These are phyloP conservation scores for Callocephalon fimbriatum DNA, from an alignment of 2,113 vertebrate species.

Conservation along the genomic window DNA sequence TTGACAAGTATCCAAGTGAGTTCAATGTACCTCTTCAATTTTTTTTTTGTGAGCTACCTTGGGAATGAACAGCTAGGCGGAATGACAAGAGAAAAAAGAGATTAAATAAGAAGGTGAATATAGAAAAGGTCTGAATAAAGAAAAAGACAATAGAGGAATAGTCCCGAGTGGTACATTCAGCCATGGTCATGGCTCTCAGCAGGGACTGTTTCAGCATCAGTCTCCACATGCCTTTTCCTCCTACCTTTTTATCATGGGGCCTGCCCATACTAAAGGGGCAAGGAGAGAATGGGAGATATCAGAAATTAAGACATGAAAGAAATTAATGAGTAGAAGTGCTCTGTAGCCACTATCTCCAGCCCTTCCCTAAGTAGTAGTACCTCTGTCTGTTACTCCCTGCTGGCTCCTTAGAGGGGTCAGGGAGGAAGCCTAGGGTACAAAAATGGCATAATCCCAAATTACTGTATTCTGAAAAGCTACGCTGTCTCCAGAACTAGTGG, in stretches of 20 bases:
- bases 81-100: background rate
- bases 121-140: background rate
- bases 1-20: background rate
- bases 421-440: background rate
- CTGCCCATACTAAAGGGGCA: background rate
- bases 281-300: background rate
- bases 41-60: background rate
- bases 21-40: fast-evolving
- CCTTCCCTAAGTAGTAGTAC: background rate
- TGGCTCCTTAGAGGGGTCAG: background rate
- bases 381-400: background rate
- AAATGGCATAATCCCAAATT: background rate
- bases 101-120: background rate
- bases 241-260: background rate
- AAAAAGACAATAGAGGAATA: background rate
- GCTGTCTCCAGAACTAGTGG: background rate
- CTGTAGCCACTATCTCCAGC: background rate
- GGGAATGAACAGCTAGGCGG: background rate
- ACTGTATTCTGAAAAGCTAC: background rate
- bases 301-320: background rate
- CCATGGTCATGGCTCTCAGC: fast-evolving
- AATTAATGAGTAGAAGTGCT: background rate
- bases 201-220: background rate
- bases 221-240: background rate
- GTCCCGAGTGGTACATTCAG: background rate